Evolutionary conservation across 2,888 invertebrate species (phyloP), one percentile per base, ranked within the genome.

Genomic region (Podabrus alpinus): DNA sequence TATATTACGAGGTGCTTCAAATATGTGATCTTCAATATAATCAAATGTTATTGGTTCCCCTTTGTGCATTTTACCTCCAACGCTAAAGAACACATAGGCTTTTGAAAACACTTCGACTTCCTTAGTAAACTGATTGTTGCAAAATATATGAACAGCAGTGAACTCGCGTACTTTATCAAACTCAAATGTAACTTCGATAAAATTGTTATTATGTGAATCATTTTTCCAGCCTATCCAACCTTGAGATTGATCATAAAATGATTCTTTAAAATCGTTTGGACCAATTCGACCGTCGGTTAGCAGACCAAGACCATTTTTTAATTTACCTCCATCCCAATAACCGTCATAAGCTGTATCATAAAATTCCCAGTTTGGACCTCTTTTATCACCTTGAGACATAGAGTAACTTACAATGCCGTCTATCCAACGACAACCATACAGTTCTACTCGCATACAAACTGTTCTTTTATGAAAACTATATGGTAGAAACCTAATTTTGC

Each of bases 211-310:
- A 3, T 92, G 88, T 2, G 93, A 92, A 84, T 95, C 94, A 86
- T 95, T 95, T 83, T 92, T 91, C 97, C 97, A 97, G 0, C 97
- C 97, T 25, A 97, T 93, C 97, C 97, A 97, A 69, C 95, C 94
- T 83, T 94, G 94, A 11, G 89, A 89, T 78, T 83, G 82, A 25
- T 84, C 82, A 86, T 91, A 91, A 83, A 91, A 91, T 76, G 91
- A 89, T 83, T 89, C 87, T 84, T 92, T 91, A 86, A 93, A 93
- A 86, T 93, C 92, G 80, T 94, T 94, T 1, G 93, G 93, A 0
- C 95, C 96, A 78, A 91, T 91, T 82, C 92, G 91, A 13, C 96
- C 96, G 85, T 96, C 96, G 11, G 94, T 94, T 79, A 97, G 89
- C 85, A 95, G 95, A 1, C 97, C 97, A 29, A 97, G 88, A 0